Percentiles rank a stretch among this genome's conserved stretches.
phyloP scores from a whole-genome alignment of 2,888 invertebrate species.

The Cryptosula pallasiana region DNA sequence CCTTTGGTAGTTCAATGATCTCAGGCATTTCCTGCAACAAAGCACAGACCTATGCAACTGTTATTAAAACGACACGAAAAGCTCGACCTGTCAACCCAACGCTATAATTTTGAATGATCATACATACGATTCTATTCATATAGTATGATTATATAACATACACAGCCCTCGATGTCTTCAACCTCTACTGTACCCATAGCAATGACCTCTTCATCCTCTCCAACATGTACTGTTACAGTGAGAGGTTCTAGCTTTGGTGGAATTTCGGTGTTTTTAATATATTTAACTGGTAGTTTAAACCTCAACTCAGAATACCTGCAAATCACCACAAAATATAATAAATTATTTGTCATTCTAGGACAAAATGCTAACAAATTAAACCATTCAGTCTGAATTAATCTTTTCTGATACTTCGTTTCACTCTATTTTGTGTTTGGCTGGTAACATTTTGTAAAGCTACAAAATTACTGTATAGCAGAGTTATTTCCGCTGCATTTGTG shows the following conservation, averaged over 20 bases:
- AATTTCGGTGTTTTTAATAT: not conserved
- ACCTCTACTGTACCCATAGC: constrained; percentile 49
- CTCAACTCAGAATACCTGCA: constrained; percentile 17
- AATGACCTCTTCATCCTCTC: constrained; percentile 42
- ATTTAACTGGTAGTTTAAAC: constrained; percentile 16
- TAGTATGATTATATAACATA: not conserved
- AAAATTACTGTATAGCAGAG: no score
- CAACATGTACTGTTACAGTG: constrained; percentile 37
- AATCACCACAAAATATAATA: not conserved
- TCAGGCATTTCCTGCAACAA: constrained; percentile 21
- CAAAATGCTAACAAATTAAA: not conserved
- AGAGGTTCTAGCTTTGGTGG: constrained; percentile 5
- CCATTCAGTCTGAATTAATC: no score
- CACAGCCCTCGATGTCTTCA: constrained; percentile 42
- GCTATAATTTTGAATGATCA: no score
- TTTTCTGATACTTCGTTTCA: no score
- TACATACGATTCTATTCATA: no score
- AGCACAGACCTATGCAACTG: not conserved
- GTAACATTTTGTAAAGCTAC: no score
- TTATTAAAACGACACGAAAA: not conserved
- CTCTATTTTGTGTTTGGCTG: no score
- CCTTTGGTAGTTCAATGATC: not conserved
- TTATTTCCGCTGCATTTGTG: no score
- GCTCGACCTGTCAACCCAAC: no score
- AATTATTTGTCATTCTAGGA: not conserved